Percentiles rank a stretch among this genome's conserved stretches.
phyloP scores from a whole-genome alignment of 2,797 vertebrate genomes.

The Merluccius polli region DNA sequence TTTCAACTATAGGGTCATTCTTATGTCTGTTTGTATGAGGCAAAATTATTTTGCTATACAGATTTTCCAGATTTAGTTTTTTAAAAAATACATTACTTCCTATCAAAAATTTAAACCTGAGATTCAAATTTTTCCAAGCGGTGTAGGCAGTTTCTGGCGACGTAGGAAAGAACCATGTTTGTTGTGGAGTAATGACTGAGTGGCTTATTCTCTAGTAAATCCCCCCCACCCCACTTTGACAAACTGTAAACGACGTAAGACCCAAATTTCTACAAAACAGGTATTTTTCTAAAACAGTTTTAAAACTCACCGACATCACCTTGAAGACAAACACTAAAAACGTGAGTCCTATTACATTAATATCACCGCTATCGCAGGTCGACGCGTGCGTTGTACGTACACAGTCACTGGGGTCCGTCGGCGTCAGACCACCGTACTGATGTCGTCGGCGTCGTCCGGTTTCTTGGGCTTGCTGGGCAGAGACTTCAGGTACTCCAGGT shows the following conservation, averaged over 20 bases:
- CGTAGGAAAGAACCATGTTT: constrained; percentile 40
- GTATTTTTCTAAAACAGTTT: constrained; percentile 36
- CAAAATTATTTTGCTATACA: constrained; percentile 12
- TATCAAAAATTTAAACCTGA: constrained; percentile 70
- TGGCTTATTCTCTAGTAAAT: constrained; percentile 24
- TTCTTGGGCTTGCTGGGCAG: constrained; percentile 98
- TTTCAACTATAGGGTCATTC: background rate
- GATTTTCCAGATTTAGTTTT: constrained; percentile 44
- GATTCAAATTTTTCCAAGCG: constrained; percentile 59
- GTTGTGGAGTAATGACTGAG: constrained; percentile 22
- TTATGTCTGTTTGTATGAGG: background rate
- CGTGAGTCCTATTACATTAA: constrained; percentile 42
- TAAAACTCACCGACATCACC: constrained; percentile 37
- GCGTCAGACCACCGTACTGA: constrained; percentile 82
- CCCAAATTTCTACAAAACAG: constrained; percentile 43
- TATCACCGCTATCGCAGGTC: constrained; percentile 36
- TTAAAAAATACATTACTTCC: constrained; percentile 40
- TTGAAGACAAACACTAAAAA: constrained; percentile 46
- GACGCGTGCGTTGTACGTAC: background rate
- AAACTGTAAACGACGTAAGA: constrained; percentile 37
- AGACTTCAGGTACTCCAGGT: constrained; percentile 99
- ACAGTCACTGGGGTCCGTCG: no score
- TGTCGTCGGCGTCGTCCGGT: constrained; percentile 91
- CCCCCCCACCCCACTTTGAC: constrained; percentile 20
- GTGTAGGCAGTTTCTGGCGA: constrained; percentile 17